Evolutionary conservation across 1,140 invertebrate genomes (phyloP).

Genomic region (Melitaea cinxia): DNA sequence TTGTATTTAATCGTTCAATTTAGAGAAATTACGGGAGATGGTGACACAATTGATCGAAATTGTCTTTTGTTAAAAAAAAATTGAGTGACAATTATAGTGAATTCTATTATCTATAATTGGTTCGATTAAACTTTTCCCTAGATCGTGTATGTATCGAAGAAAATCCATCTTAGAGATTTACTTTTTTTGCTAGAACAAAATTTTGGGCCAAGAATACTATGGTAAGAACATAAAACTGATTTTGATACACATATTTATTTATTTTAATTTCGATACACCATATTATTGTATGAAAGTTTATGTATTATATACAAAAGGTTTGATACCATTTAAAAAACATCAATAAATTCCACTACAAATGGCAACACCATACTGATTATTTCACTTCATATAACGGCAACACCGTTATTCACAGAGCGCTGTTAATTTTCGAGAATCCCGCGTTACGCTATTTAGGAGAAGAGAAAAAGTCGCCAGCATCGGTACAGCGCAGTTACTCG

Average conservation of each 20-base stretch:
- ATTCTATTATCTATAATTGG: neutral
- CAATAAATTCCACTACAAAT: slow-evolving; percentile 4
- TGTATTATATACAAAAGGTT: no score
- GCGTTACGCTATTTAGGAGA: slow-evolving; percentile 32
- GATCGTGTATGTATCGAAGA: neutral
- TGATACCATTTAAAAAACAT: neutral
- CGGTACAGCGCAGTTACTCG: slow-evolving; percentile 6
- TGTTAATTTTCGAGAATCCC: slow-evolving; percentile 46
- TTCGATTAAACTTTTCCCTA: neutral
- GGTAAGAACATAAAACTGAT: no score
- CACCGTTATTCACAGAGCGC: slow-evolving; percentile 23
- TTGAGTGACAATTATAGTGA: neutral
- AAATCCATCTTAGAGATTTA: no score
- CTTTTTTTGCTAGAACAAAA: no score
- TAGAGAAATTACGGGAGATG: neutral
- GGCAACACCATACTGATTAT: slow-evolving; percentile 10
- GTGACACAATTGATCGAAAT: neutral
- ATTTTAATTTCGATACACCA: no score
- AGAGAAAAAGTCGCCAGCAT: slow-evolving; percentile 30
- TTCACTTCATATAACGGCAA: slow-evolving; percentile 2
- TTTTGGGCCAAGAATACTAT: no score
- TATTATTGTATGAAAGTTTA: no score
- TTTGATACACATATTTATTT: no score
- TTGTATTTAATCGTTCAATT: slow-evolving; percentile 23
- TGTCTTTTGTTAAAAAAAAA: neutral